Evolutionary conservation across 1,140 invertebrate genomes (phyloP).

Genomic region (Rhynchophorus ferrugineus): DNA sequence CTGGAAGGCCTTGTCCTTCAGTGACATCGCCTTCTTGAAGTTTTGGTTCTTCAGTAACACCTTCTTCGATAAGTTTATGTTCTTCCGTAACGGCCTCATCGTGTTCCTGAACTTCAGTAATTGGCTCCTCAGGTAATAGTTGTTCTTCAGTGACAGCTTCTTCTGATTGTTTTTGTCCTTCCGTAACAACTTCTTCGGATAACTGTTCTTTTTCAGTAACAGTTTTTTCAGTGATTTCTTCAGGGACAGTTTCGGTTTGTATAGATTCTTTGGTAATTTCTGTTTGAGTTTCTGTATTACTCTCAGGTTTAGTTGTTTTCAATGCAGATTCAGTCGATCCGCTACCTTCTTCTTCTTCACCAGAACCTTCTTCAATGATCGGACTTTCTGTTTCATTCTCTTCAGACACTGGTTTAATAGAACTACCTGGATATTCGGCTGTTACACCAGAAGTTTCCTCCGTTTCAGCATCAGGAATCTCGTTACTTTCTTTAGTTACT

Average conservation of each 20-base stretch:
- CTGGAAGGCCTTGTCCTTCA: no score
- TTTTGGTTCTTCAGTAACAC: conserved; percentile 9
- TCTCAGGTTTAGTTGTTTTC: no score
- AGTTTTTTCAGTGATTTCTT: conserved; percentile 4
- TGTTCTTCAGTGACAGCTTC: conserved; percentile 1
- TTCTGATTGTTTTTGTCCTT: conserved; percentile 7
- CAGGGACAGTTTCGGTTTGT: conserved; percentile 9
- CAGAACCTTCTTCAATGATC: conserved; percentile 18
- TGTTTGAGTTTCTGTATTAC: no score
- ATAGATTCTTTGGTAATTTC: no score
- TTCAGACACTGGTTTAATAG: no score
- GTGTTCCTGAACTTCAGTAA: no score
- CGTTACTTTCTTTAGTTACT: conserved; percentile 28
- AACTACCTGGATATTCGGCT: no score
- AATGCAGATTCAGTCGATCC: conserved; percentile 11
- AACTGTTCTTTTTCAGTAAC: conserved; percentile 3
- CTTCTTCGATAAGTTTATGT: conserved; percentile 6
- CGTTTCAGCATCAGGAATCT: conserved; percentile 17
- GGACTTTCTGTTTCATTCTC: not conserved
- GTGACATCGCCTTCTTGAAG: not conserved
- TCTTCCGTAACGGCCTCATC: not conserved
- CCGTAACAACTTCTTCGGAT: conserved; percentile 6
- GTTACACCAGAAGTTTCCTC: conserved; percentile 4
- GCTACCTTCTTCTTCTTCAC: conserved; percentile 17
- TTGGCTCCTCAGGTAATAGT: no score